Evolutionary conservation across 2,888 invertebrate genomes (phyloP).

Genomic region (Drosophila planitibia): DNA sequence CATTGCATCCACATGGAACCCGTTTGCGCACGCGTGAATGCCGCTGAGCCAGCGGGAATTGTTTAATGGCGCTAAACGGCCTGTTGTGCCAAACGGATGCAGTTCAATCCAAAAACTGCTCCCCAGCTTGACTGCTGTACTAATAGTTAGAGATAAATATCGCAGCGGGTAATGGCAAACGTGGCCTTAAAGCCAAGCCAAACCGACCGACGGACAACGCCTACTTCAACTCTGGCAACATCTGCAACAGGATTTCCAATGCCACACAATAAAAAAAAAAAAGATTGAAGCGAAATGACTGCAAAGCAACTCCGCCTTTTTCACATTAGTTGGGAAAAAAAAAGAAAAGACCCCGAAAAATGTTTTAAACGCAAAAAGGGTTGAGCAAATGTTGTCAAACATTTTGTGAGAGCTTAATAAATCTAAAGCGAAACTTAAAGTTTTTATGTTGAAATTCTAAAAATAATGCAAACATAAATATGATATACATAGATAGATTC

Average conservation of each 20-base stretch:
- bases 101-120: conserved; percentile 30
- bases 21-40: conserved; percentile 81
- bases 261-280: conserved; percentile 16
- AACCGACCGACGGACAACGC: conserved; percentile 52
- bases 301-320: conserved; percentile 70
- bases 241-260: conserved; percentile 29
- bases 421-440: conserved; percentile 25
- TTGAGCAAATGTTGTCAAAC: conserved; percentile 18
- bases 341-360: conserved; percentile 18
- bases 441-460: background rate
- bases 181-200: conserved; percentile 30
- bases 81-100: conserved; percentile 71
- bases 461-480: background rate
- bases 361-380: conserved; percentile 31
- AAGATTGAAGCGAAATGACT: conserved; percentile 28
- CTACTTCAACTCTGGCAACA: conserved; percentile 34
- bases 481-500: no score
- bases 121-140: conserved; percentile 61
- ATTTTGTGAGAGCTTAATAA: conserved; percentile 3
- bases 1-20: conserved; percentile 38
- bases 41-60: conserved; percentile 81
- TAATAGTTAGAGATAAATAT: conserved; percentile 77
- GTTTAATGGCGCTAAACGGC: conserved; percentile 78
- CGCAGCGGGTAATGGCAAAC: conserved; percentile 57
- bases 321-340: conserved; percentile 60